Base-by-base conservation (phyloP, 2,888 invertebrate genomes). In the Girardia tigrina region DNA sequence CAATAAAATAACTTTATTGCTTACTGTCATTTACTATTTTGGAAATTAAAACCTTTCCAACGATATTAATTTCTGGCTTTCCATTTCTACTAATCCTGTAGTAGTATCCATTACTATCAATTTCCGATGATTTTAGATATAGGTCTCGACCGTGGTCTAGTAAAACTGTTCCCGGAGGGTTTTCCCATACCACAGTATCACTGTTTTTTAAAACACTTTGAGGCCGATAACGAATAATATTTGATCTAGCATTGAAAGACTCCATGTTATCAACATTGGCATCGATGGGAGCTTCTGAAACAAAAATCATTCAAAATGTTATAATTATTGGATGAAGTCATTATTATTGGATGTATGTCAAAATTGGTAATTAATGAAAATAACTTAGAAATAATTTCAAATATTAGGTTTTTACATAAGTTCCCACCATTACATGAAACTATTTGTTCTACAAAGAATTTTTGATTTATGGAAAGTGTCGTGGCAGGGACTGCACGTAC, bases 171-270 rank as follows among this genome's bases (percentile, higher is more conserved):
- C 73, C 73, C 6, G 73, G 73, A 26, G 26, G 28, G 12, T 36
- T 6, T 36, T 73, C 73, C 73, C 73, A 73, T 23, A n/a, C 2
- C 6, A 73, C 73, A 70, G 26, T 73, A 26, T 73, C 73, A 27
- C 16, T 36, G 29, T 36, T 73, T 4, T 4, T 12, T 4, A 16
- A 6, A 4, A 56, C 23, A n/a, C 23, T 56, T 20, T n/a, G n/a
- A 20, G 56, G 23, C 23, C 56, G 56, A n/a, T 56, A 56, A 8
- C 56, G 4, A n/a, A 56, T 23, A 56, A 12, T n/a, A 20, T 16
- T 4, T 4, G 56, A 16, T 56, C 2, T 6, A 12, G 16, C 36
- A 36, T 36, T 36, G 16, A 36, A 12, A 12, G 36, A 36, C 36
- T 36, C 16, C 36, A 16, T 36, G 36, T 36, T 36, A 36, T 36